Base-by-base conservation (phyloP, 2,113 vertebrate genomes). In the Zosterops lateralis region DNA sequence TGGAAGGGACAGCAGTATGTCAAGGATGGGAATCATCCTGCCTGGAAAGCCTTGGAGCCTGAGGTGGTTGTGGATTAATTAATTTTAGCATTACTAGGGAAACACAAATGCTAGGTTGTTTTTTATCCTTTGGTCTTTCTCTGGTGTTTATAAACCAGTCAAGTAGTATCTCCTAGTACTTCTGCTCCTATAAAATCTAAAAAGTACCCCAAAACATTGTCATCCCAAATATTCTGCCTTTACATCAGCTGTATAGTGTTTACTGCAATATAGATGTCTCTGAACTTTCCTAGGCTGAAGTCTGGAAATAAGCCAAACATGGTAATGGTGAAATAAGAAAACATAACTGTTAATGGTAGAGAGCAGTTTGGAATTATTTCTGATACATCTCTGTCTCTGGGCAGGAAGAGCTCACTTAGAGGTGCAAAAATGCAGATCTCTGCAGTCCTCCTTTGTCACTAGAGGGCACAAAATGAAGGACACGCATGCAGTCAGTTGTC, bases 1-100 rank as follows among this genome's bases (percentile, higher is more conserved):
- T 1, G 3, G n/a, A 71, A 36, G 0, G 2, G 22, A 24, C 25
- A 70, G 42, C 44, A 60, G 4, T 80, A 42, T 0, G 0, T 32
- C 28, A 53, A 45, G 42, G 36, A 36, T 1, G 0, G 20, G 36
- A 56, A 17, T 34, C 1, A 1, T 32, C 40, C 36, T 79, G 47
- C n/a, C 6, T 83, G n/a, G 19, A 58, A 76, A 61, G 38, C 32
- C 66, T 40, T 50, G 56, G 65, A 89, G 54, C 6, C 17, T 19
- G 26, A 68, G 25, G 32, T 50, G 6, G 21, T 82, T 58, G 22
- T 34, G 24, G 38, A 54, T 58, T 54, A 47, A 8, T 56, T 79
- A 8, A 5, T 85, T 45, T 70, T 68, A 62, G 34, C 80, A 31
- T 42, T 60, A 21, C 15, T 38, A 47, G 38, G 5, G 6, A 91